Percentiles rank a stretch among this genome's conserved stretches.
Conservation (phyloP, 1,140 invertebrate genomes). For the Calliopsis andreniformis region DNA sequence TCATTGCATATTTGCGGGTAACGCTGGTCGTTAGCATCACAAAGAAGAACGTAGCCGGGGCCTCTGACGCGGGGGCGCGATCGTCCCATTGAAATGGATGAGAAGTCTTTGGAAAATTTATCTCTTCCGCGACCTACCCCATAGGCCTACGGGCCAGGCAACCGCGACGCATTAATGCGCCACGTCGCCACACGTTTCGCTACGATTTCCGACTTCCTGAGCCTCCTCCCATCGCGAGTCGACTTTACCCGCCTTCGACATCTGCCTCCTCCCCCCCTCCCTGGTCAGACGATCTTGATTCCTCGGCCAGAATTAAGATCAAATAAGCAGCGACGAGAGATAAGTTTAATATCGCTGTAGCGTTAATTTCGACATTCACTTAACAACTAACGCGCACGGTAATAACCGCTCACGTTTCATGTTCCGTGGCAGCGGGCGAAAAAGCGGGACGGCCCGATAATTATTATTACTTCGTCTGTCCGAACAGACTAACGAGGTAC, state of each 20-base stretch:
- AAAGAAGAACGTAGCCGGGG: conserved; percentile 59
- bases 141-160: conserved; percentile 1
- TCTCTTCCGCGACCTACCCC: conserved; percentile 18
- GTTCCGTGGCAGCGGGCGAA: conserved; percentile 35
- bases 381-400: conserved; percentile 59
- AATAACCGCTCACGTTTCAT: conserved; percentile 51
- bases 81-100: conserved; percentile 62
- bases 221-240: not conserved
- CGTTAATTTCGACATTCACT: conserved; percentile 41
- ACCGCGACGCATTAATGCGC: conserved; percentile 56
- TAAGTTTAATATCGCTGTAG: not conserved
- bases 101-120: conserved; percentile 55
- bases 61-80: conserved; percentile 28
- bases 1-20: conserved; percentile 78
- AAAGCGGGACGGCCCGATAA: conserved; percentile 54
- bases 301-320: no score
- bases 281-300: no score
- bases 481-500: conserved; percentile 51
- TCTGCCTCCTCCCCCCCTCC: no score
- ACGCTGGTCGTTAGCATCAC: conserved; percentile 74
- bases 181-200: conserved; percentile 42
- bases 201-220: conserved; percentile 32
- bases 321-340: no score
- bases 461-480: conserved; percentile 60
- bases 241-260: not conserved